Conservation (phyloP, 2,113 vertebrate genomes). For the Steatornis caripensis region DNA sequence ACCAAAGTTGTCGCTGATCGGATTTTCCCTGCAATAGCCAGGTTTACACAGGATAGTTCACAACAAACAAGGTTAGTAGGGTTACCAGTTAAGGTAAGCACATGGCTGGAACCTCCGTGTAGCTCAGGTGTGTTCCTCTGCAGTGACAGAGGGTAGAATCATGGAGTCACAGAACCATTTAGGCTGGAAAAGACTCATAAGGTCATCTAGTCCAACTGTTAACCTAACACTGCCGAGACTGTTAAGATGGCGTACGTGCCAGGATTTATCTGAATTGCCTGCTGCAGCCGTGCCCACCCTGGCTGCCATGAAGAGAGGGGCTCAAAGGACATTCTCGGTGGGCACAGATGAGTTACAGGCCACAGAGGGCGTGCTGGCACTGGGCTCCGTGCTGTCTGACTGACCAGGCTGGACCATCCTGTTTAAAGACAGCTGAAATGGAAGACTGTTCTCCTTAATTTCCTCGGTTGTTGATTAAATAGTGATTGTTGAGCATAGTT, state of each 20-base stretch:
- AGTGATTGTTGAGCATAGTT: neutral
- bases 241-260: accelerated
- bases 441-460: neutral
- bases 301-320: neutral
- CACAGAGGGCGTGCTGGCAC: neutral
- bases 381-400: neutral
- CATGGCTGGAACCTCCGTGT: accelerated
- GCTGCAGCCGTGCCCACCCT: neutral
- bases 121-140: neutral
- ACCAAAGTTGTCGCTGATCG: conserved; percentile 79
- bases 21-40: conserved; percentile 81
- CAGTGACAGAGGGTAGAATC: accelerated
- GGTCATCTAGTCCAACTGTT: accelerated
- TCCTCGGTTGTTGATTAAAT: neutral
- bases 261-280: accelerated
- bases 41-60: conserved; percentile 87
- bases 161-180: accelerated
- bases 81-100: neutral
- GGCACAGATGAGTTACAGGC: neutral
- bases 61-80: conserved; percentile 84
- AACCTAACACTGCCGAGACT: neutral
- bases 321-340: neutral
- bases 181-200: neutral
- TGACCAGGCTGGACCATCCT: neutral
- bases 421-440: neutral